Base-by-base conservation (phyloP, 1,140 invertebrate species). In the Danaus plexippus region DNA sequence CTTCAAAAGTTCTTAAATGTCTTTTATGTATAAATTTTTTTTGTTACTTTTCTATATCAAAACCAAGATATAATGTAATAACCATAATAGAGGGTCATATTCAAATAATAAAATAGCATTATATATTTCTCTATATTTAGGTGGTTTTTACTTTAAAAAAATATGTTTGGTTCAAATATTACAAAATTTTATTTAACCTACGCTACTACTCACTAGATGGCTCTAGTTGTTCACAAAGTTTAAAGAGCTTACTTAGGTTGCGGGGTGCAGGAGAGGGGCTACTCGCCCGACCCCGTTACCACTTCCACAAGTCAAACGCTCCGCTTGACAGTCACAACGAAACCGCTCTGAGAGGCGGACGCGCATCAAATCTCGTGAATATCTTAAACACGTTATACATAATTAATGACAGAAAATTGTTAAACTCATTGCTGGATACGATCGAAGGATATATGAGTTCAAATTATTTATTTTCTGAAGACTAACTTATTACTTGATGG, bases 301-400 rank as follows among this genome's bases (percentile, higher is more conserved):
- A 82, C 79, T 77, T 80, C 65, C 71, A 77, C 68, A 73, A 77
- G 72, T 64, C 64, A 76, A 78, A 63, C 76, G 67, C 67, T 77
- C 65, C 64, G 68, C 68, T 71, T 66, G 76, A 67, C 79, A 87
- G 84, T 87, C 79, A 73, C 76, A 84, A 74, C 80, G 77, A 65
- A 77, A 74, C 64, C 77, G 77, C 66, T 74, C 68, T 66, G 74
- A 70, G 73, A 67, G 62, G 61, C 69, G 71, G 69, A 69, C 70
- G 77, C 66, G 76, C 61, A 49, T 66, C 61, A 60, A 11, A 51
- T 47, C 68, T 64, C 72, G 73, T 57, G 64, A 52, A 59, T 70
- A 61, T 69, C 56, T 66, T 64, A 67, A 62, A 75, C 73, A 74
- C 82, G 80, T 72, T 75, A 65, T 77, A 72, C 81, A 80, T 79